A percentile compares a stretch with the other conserved stretches of the same genome.
Evolutionary conservation across 2,113 vertebrate genomes (phyloP).

Genomic region (Erythrocercus mccallii): DNA sequence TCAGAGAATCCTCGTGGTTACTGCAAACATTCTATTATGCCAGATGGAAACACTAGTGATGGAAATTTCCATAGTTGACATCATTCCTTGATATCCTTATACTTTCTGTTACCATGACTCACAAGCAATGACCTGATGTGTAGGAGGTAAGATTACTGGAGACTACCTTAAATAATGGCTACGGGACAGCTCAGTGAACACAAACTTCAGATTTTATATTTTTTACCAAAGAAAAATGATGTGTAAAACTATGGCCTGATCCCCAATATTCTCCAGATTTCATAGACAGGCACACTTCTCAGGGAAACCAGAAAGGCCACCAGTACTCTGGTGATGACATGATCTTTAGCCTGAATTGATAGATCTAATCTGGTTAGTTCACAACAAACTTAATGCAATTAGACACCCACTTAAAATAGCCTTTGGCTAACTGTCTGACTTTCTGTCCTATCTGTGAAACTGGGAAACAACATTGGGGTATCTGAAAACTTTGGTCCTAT

Average conservation of each 20-base stretch:
- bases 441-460: conserved; percentile 16
- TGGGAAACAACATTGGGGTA: not conserved
- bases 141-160: not conserved
- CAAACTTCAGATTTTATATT: not conserved
- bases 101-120: not conserved
- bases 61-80: conserved; percentile 49
- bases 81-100: conserved; percentile 15
- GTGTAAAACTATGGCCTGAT: not conserved
- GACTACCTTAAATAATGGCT: not conserved
- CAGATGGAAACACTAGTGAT: conserved; percentile 20
- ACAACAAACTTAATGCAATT: conserved; percentile 47
- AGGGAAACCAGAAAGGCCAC: not conserved
- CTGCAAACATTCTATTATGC: not conserved
- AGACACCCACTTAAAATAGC: conserved; percentile 46
- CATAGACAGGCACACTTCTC: not conserved
- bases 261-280: not conserved
- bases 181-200: not conserved
- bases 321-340: not conserved
- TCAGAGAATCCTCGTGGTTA: not conserved
- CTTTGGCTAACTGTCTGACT: conserved; percentile 50
- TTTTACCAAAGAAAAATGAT: not conserved
- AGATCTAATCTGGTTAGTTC: conserved; percentile 47
- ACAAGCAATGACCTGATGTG: not conserved
- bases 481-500: not conserved
- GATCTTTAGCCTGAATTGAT: conserved; percentile 32